These are phyloP conservation scores for Pecten maximus DNA, from an alignment of 2,888 invertebrate species.

Conservation along the genomic window DNA sequence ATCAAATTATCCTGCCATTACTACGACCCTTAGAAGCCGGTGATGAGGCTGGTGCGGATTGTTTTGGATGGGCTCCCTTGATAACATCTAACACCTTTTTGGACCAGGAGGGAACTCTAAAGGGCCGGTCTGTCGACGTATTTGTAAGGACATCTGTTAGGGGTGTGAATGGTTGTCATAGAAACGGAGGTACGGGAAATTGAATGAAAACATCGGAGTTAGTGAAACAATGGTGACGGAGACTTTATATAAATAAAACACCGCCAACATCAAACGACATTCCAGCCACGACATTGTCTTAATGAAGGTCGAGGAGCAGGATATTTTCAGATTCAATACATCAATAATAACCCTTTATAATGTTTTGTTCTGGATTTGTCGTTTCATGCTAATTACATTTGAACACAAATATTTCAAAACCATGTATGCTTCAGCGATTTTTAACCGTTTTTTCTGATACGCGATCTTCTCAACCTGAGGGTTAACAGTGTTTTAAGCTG, in stretches of 20 bases:
- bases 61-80: conserved; percentile 15
- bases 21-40: not conserved
- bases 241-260: not conserved
- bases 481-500: too few relatives aligned
- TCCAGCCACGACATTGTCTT: not conserved
- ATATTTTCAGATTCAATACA: too few relatives aligned
- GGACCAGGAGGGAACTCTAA: conserved; percentile 16
- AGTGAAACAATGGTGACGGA: not conserved
- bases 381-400: too few relatives aligned
- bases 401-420: too few relatives aligned
- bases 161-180: conserved; percentile 35
- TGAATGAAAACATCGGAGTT: not conserved
- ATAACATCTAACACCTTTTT: conserved; percentile 33
- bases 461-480: too few relatives aligned
- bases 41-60: conserved; percentile 30
- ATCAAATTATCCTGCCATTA: conserved; percentile 33
- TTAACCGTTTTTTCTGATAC: too few relatives aligned
- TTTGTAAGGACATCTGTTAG: conserved; percentile 21
- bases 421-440: too few relatives aligned
- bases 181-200: conserved; percentile 33
- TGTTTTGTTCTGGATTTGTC: too few relatives aligned
- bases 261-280: not conserved
- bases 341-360: too few relatives aligned
- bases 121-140: conserved; percentile 33
- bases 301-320: not conserved